Evolutionary conservation across 2,113 vertebrate genomes (phyloP).

Genomic region (Malurus cyaneus): DNA sequence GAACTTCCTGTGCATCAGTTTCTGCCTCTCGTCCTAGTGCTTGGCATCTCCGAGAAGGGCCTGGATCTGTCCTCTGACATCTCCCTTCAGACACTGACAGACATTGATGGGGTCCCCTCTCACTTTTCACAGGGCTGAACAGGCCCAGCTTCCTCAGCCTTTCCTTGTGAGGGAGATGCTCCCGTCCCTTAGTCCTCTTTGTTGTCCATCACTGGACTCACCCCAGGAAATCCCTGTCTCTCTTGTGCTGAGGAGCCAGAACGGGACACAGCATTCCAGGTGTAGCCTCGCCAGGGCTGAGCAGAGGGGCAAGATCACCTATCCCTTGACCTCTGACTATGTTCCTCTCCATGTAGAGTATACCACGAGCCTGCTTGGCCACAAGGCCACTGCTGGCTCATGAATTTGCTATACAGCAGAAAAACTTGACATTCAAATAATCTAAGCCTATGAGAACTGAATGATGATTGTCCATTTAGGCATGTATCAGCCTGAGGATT

Average conservation of each 20-base stretch:
- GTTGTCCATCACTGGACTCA: not conserved
- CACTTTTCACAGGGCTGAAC: not conserved
- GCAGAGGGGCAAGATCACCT: not conserved
- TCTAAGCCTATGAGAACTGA: not conserved
- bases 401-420: not conserved
- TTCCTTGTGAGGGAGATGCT: not conserved
- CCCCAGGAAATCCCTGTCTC: not conserved
- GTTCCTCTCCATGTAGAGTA: not conserved
- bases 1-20: not conserved
- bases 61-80: not conserved
- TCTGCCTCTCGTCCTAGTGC: not conserved
- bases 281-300: not conserved
- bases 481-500: not conserved
- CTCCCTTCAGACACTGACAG: not conserved
- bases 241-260: not conserved
- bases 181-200: not conserved
- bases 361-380: not conserved
- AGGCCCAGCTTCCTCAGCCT: not conserved
- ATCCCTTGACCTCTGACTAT: fast-evolving
- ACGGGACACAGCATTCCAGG: not conserved
- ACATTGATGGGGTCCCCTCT: not conserved
- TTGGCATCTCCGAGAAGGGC: not conserved
- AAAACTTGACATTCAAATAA: not conserved
- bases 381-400: not conserved
- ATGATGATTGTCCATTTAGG: not conserved